phyloP scores from a whole-genome alignment of 2,888 invertebrate species.

The Hyposoter didymator region DNA sequence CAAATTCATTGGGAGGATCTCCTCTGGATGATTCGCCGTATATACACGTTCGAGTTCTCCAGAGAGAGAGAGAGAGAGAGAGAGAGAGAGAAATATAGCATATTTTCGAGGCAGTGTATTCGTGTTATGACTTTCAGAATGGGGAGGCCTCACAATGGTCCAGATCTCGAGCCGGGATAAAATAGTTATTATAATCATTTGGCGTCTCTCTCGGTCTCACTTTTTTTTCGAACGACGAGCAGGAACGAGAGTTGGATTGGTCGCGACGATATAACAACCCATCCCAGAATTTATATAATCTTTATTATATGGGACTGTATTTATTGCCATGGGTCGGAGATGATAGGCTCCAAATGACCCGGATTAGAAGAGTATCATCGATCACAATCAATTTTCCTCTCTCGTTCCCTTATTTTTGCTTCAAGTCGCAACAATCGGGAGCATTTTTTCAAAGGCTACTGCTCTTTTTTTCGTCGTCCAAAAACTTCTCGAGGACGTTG shows the following conservation, averaged over 20 bases:
- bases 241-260: slow-evolving; percentile 55
- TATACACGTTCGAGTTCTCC: background rate
- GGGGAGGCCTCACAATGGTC: slow-evolving; percentile 82
- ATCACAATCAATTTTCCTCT: slow-evolving; percentile 71
- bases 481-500: slow-evolving; percentile 25
- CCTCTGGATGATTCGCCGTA: slow-evolving; percentile 52
- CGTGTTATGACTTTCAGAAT: slow-evolving; percentile 84
- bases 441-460: slow-evolving; percentile 56
- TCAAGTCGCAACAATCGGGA: slow-evolving; percentile 35
- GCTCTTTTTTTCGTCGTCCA: slow-evolving; percentile 25
- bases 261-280: slow-evolving; percentile 42
- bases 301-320: slow-evolving; percentile 42
- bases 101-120: slow-evolving; percentile 79
- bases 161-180: slow-evolving; percentile 83
- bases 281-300: slow-evolving; percentile 55
- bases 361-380: slow-evolving; percentile 76
- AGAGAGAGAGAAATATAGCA: slow-evolving; percentile 61
- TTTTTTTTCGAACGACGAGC: background rate
- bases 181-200: slow-evolving; percentile 84
- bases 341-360: slow-evolving; percentile 75
- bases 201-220: slow-evolving; percentile 70
- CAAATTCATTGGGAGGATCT: slow-evolving; percentile 61
- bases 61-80: slow-evolving; percentile 40
- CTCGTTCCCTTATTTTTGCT: slow-evolving; percentile 3
- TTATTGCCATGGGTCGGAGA: slow-evolving; percentile 59